Conservation (phyloP, 2,797 vertebrate species). For the Hozukius guyotensis region DNA sequence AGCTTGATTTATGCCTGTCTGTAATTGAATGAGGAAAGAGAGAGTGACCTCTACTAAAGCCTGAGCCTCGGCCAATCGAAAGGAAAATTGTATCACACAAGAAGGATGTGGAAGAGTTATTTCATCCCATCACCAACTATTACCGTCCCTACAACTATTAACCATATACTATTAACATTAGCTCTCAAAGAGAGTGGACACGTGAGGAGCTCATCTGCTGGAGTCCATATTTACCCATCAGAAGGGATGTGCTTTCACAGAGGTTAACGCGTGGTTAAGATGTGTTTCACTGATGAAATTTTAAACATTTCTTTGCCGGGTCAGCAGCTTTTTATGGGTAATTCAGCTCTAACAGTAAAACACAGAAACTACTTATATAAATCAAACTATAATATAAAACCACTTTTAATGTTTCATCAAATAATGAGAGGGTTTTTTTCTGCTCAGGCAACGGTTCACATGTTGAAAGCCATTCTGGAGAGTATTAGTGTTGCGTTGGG, state of each 20-base stretch:
- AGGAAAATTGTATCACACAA: slow-evolving; percentile 42
- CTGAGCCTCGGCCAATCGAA: slow-evolving; percentile 51
- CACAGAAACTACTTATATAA: slow-evolving; percentile 53
- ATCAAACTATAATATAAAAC: slow-evolving; percentile 52
- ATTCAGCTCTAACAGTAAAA: slow-evolving; percentile 51
- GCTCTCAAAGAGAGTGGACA: slow-evolving; percentile 52
- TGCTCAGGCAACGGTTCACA: slow-evolving; percentile 3
- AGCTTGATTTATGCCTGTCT: slow-evolving; percentile 68
- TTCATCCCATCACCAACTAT: slow-evolving; percentile 50
- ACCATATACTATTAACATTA: slow-evolving; percentile 54
- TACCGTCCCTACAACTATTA: slow-evolving; percentile 56
- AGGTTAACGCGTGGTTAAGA: slow-evolving; percentile 43
- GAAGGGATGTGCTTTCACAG: slow-evolving; percentile 37
- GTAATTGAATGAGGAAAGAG: slow-evolving; percentile 68
- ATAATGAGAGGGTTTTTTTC: slow-evolving; percentile 30
- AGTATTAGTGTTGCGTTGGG: neutral
- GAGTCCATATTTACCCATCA: slow-evolving; percentile 69
- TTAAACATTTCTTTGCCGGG: slow-evolving; percentile 43
- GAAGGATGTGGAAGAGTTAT: slow-evolving; percentile 51
- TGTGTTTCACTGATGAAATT: slow-evolving; percentile 54
- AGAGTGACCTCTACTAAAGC: slow-evolving; percentile 59
- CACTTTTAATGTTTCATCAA: slow-evolving; percentile 59
- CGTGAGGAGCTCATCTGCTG: slow-evolving; percentile 20
- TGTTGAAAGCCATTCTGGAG: slow-evolving; percentile 14
- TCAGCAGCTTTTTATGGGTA: slow-evolving; percentile 63